Conservation (phyloP, 2,888 invertebrate genomes). For the Hirtodrosophila duncani region DNA sequence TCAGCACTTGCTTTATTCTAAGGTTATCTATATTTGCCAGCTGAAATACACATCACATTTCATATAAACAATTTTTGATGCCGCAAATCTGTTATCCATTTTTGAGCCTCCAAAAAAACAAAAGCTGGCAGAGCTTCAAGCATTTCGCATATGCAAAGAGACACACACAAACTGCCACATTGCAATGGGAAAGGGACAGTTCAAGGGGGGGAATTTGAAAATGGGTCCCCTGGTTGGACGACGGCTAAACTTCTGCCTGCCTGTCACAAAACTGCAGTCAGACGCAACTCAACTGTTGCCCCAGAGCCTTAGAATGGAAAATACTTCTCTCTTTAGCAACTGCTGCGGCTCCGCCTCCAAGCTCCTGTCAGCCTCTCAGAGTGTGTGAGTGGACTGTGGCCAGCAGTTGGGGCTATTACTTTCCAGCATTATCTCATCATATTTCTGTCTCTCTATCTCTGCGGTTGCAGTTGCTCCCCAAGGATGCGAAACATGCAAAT, state of each 20-base stretch:
- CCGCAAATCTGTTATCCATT: too few relatives aligned
- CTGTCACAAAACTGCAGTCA: slow-evolving; percentile 39
- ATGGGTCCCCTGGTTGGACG: slow-evolving; percentile 14
- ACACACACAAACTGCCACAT: slow-evolving; percentile 20
- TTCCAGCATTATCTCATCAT: slow-evolving; percentile 53
- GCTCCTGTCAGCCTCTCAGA: slow-evolving; percentile 7
- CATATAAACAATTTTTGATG: too few relatives aligned
- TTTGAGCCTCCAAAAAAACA: too few relatives aligned
- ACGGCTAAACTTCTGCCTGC: slow-evolving; percentile 32
- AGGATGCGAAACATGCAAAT: slow-evolving; percentile 41
- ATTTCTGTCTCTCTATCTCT: slow-evolving; percentile 35
- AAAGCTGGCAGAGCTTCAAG: too few relatives aligned
- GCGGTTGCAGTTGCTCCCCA: slow-evolving; percentile 3
- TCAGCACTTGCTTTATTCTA: too few relatives aligned
- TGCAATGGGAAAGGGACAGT: neutral
- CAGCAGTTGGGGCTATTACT: slow-evolving; percentile 35
- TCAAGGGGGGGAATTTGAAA: slow-evolving; percentile 9
- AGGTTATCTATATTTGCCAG: too few relatives aligned
- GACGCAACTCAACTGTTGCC: slow-evolving; percentile 24
- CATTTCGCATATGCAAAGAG: slow-evolving; percentile 37
- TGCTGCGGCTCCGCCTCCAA: too few relatives aligned
- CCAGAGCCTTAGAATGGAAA: slow-evolving; percentile 6
- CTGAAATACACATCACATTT: too few relatives aligned
- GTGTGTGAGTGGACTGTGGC: slow-evolving; percentile 9
- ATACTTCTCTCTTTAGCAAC: neutral